Base-by-base conservation (phyloP, 1,140 invertebrate species). In the Daktulosphaira vitifoliae region DNA sequence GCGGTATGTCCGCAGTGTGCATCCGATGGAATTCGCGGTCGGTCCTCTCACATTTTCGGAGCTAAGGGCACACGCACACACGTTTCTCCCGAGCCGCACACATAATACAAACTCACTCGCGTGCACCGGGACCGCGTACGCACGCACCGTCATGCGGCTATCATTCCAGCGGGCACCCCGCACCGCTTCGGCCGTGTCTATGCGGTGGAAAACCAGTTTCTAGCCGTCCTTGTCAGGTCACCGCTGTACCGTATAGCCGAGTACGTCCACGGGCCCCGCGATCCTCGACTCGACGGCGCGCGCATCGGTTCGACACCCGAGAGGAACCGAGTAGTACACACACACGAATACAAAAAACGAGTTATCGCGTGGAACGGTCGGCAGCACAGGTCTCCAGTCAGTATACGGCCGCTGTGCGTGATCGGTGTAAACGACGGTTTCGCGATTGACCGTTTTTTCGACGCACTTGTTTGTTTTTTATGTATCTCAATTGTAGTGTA, bases 161-260 rank as follows among this genome's bases (percentile, higher is more conserved):
- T 33, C 29, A 44, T 44, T 44, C 9, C 8, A 23, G 8, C 20
- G 52, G 7, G 52, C 16, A 54, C n/a, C 38, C 33, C 53, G 3
- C 39, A 22, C 20, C 5, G n/a, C 4, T 16, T 49, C 50, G 16
- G 23, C n/a, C 2, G 49, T 38, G 20, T 38, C 39, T 22, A 29
- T 2, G 51, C 33, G 7, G 6, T 20, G 3, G 38, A n/a, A 59
- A 59, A 59, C 54, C 54, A 26, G 54, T 59, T 59, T 59, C 54
- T 20, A 37, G 54, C 54, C 54, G 54, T 59, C 54, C 54, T 59
- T 59, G 54, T 59, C 54, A 39, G 54, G 54, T 59, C 54, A 23
- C 39, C 39, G 54, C 13, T 2, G 23, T 3, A 23, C 15, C 9
- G n/a, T 16, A 22, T 11, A 44, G 7, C 7, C 39, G 5, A 4